Conservation (phyloP, 2,888 invertebrate genomes). For the Xestobium rufovillosum region DNA sequence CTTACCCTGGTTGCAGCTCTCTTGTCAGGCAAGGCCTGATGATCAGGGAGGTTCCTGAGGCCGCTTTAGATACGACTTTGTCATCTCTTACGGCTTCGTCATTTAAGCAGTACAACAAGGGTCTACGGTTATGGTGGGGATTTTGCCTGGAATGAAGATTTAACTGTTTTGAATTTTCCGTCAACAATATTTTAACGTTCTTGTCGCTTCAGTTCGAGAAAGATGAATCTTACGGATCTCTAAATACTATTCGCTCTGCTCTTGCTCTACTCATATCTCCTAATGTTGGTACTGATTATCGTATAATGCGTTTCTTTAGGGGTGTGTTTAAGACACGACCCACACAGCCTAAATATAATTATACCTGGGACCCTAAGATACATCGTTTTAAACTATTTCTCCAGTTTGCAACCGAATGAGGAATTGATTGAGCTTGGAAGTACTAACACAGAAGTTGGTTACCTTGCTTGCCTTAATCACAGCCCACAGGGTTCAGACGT, state of each 20-base stretch:
- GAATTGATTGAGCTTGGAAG: too few relatives aligned
- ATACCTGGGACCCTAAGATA: constrained; percentile 22
- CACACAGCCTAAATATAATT: constrained; percentile 17
- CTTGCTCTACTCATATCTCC: too few relatives aligned
- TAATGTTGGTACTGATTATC: not conserved
- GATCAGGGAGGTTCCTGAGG: constrained; percentile 9
- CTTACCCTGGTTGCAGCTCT: constrained; percentile 21
- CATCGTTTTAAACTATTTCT: too few relatives aligned
- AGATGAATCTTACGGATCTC: constrained; percentile 9
- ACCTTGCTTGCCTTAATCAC: too few relatives aligned
- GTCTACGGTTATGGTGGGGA: constrained; percentile 16
- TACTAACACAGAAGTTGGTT: too few relatives aligned
- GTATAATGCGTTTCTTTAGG: constrained; percentile 15
- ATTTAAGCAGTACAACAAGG: constrained; percentile 17
- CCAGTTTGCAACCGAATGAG: too few relatives aligned
- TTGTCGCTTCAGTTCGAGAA: constrained; percentile 4
- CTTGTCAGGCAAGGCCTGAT: constrained; percentile 15
- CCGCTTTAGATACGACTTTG: constrained; percentile 14
- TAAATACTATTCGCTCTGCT: constrained; percentile 9
- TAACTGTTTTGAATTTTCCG: constrained; percentile 5
- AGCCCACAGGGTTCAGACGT: too few relatives aligned
- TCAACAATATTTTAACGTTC: constrained; percentile 2
- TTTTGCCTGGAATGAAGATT: constrained; percentile 16
- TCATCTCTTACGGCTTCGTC: constrained; percentile 15
- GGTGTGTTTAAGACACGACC: constrained; percentile 21